phyloP scores from a whole-genome alignment of 2,888 invertebrate genomes.

The Lagria hirta region DNA sequence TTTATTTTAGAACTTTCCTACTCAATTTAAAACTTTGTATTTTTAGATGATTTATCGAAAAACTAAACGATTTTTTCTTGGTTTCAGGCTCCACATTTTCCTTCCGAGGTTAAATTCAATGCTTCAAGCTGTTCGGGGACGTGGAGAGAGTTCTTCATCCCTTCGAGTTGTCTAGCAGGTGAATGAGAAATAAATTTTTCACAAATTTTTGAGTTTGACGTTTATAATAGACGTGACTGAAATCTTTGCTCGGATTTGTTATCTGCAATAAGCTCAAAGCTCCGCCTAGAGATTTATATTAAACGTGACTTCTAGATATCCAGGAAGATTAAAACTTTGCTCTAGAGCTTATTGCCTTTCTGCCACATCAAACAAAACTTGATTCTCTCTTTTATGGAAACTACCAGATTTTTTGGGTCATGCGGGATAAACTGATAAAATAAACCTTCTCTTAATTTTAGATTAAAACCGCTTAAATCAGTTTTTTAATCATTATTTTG shows the following conservation, averaged over 20 bases:
- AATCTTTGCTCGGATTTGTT: slow-evolving; percentile 5
- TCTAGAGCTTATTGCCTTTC: slow-evolving; percentile 31
- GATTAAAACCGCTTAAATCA: too few species aligned
- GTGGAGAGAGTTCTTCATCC: slow-evolving; percentile 65
- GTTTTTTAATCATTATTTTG: too few species aligned
- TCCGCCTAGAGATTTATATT: slow-evolving; percentile 31
- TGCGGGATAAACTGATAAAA: too few species aligned
- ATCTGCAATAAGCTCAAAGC: slow-evolving; percentile 8
- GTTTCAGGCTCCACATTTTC: slow-evolving; percentile 59
- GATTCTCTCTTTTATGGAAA: too few species aligned
- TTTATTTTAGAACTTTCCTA: slow-evolving; percentile 8
- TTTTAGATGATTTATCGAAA: slow-evolving; percentile 2
- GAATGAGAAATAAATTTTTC: slow-evolving; percentile 37
- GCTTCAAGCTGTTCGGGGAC: slow-evolving; percentile 67
- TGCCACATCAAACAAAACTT: slow-evolving; percentile 15
- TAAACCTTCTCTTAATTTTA: too few species aligned
- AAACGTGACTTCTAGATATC: slow-evolving; percentile 35
- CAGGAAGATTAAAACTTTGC: slow-evolving; percentile 33
- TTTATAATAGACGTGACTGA: slow-evolving; percentile 20
- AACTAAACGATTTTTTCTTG: slow-evolving; percentile 36
- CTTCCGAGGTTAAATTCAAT: slow-evolving; percentile 58
- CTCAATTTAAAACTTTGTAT: slow-evolving; percentile 15
- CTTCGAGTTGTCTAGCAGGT: slow-evolving; percentile 65
- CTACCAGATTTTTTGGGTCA: too few species aligned
- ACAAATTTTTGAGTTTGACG: too few species aligned